Evolutionary conservation across 2,888 invertebrate species (phyloP).

Genomic region (Eupithecia tripunctaria): DNA sequence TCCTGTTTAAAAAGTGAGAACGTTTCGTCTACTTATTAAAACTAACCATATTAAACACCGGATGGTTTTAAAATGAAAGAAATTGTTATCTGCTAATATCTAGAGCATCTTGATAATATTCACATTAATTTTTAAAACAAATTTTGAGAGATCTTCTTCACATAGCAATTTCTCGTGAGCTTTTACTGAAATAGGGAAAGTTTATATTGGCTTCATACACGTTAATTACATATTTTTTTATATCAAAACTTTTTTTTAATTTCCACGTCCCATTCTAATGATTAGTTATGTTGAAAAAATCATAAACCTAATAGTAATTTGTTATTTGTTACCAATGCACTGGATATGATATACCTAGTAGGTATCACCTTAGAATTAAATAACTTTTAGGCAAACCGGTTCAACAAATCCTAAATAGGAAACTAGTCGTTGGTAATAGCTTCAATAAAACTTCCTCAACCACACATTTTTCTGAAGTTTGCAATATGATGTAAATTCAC

Average conservation of each 20-base stretch:
- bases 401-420: constrained; percentile 44
- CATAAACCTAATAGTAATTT: background rate
- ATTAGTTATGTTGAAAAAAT: background rate
- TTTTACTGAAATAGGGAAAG: background rate
- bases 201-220: background rate
- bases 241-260: background rate
- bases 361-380: background rate
- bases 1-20: background rate
- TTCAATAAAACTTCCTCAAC: constrained; percentile 41
- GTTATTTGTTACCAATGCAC: background rate
- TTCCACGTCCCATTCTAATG: background rate
- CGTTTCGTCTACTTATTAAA: background rate
- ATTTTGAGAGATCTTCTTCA: background rate
- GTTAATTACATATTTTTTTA: background rate
- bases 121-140: background rate
- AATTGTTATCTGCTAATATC: background rate
- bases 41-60: background rate
- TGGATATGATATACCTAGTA: background rate
- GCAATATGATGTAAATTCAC: constrained; percentile 40
- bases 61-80: background rate
- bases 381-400: constrained; percentile 40
- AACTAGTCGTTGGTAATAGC: constrained; percentile 35
- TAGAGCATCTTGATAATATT: too few relatives aligned
- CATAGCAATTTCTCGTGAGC: background rate
- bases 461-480: constrained; percentile 36